Conservation (phyloP, 1,140 invertebrate species). For the Nebria ingens region DNA sequence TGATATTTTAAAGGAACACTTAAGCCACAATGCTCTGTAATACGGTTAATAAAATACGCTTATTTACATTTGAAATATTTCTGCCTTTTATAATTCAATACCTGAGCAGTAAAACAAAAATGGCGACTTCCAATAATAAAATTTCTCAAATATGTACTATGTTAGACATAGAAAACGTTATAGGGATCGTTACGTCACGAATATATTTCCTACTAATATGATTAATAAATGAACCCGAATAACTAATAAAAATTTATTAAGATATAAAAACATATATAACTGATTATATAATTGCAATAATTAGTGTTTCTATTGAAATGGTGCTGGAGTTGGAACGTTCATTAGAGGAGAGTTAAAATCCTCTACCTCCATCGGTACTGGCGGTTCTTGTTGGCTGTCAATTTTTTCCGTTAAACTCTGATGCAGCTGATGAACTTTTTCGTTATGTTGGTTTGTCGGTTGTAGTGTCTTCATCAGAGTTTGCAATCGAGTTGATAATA, state of each 20-base stretch:
- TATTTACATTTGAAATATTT: no score
- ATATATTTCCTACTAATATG: no score
- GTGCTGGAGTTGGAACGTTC: constrained; percentile 74
- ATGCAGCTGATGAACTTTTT: constrained; percentile 72
- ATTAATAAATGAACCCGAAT: no score
- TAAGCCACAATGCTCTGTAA: neutral
- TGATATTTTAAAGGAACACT: constrained; percentile 18
- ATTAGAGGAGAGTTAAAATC: constrained; percentile 76
- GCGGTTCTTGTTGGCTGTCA: constrained; percentile 56
- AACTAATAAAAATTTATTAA: constrained; percentile 6
- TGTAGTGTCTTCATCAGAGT: constrained; percentile 80
- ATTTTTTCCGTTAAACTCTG: constrained; percentile 69
- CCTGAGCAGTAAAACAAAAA: no score
- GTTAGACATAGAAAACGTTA: no score
- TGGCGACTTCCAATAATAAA: no score
- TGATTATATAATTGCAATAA: constrained; percentile 17
- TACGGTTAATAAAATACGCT: neutral
- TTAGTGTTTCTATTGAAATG: constrained; percentile 42
- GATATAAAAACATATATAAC: constrained; percentile 12
- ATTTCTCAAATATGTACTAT: no score
- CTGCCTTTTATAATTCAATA: no score
- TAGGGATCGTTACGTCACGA: no score
- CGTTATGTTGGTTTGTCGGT: constrained; percentile 73
- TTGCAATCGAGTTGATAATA: constrained; percentile 68
- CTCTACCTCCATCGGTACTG: constrained; percentile 42